phyloP scores from a whole-genome alignment of 2,797 vertebrate species.

The Takifugu ocellatus region DNA sequence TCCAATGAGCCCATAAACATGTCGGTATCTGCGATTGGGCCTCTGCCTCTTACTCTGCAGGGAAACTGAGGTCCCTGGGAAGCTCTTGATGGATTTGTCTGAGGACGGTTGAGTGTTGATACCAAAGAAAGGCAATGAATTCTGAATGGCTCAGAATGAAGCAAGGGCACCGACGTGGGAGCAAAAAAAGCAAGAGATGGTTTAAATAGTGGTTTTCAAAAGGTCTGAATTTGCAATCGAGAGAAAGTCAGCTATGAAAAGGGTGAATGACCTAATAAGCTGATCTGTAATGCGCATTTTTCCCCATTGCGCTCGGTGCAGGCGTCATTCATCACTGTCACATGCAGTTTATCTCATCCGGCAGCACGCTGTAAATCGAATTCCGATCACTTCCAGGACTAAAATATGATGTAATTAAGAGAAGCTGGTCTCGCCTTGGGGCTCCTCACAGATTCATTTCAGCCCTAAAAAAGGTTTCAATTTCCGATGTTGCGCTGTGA shows the following conservation, averaged over 20 bases:
- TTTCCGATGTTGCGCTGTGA: conserved; percentile 1
- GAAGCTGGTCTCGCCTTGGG: conserved; percentile 14
- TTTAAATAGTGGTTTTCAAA: conserved; percentile 12
- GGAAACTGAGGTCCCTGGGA: neutral
- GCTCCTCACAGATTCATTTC: conserved; percentile 16
- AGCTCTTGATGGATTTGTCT: conserved; percentile 4
- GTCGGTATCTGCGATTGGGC: conserved; percentile 16
- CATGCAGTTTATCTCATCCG: conserved; percentile 35
- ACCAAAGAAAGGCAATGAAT: conserved; percentile 1
- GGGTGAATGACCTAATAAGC: conserved; percentile 46
- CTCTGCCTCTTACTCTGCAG: conserved; percentile 3
- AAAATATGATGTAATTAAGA: conserved; percentile 52
- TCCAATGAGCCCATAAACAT: neutral
- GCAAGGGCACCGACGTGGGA: neutral
- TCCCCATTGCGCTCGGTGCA: conserved; percentile 22
- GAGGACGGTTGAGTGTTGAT: neutral
- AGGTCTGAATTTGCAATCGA: conserved; percentile 31
- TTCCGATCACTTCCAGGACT: conserved; percentile 43
- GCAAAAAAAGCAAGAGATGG: neutral
- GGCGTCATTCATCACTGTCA: conserved; percentile 59
- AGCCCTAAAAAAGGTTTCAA: conserved; percentile 1
- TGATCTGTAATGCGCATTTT: conserved; percentile 34
- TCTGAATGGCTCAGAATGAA: conserved; percentile 8
- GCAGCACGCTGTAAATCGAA: conserved; percentile 37
- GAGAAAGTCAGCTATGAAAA: conserved; percentile 18